phyloP scores from a whole-genome alignment of 1,140 invertebrate species.

The Teleopsis dalmanni region DNA sequence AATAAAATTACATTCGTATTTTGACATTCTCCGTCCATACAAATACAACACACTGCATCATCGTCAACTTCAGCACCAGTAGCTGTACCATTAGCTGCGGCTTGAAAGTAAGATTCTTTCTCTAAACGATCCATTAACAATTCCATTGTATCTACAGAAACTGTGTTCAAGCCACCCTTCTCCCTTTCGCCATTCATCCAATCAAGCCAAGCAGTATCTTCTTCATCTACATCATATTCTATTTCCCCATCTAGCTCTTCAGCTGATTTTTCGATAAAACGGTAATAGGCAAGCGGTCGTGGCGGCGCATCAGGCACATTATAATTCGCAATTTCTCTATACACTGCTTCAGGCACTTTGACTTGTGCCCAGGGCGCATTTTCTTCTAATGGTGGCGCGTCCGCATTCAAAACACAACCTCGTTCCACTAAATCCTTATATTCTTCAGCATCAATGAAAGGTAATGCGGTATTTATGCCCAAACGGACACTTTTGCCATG shows the following conservation, averaged over 20 bases:
- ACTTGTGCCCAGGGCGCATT: constrained; percentile 50
- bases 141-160: constrained; percentile 85
- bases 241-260: constrained; percentile 91
- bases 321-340: constrained; percentile 70
- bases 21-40: constrained; percentile 85
- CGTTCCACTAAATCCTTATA: constrained; percentile 48
- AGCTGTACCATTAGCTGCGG: constrained; percentile 51
- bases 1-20: constrained; percentile 64
- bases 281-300: constrained; percentile 70
- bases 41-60: constrained; percentile 96
- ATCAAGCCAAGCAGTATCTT: constrained; percentile 87
- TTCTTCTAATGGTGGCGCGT: constrained; percentile 50
- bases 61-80: constrained; percentile 79
- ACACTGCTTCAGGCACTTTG: constrained; percentile 75
- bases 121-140: constrained; percentile 93
- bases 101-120: constrained; percentile 88
- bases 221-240: constrained; percentile 97
- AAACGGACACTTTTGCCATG: constrained; percentile 58
- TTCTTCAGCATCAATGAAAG: constrained; percentile 57
- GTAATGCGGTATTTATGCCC: constrained; percentile 54
- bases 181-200: constrained; percentile 77
- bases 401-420: constrained; percentile 46
- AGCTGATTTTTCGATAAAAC: constrained; percentile 89
- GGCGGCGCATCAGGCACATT: constrained; percentile 71
- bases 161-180: constrained; percentile 57